Evolutionary conservation across 2,797 vertebrate species (phyloP), one percentile per base, ranked within the genome.

Genomic region (Pipistrellus pygmaeus): DNA sequence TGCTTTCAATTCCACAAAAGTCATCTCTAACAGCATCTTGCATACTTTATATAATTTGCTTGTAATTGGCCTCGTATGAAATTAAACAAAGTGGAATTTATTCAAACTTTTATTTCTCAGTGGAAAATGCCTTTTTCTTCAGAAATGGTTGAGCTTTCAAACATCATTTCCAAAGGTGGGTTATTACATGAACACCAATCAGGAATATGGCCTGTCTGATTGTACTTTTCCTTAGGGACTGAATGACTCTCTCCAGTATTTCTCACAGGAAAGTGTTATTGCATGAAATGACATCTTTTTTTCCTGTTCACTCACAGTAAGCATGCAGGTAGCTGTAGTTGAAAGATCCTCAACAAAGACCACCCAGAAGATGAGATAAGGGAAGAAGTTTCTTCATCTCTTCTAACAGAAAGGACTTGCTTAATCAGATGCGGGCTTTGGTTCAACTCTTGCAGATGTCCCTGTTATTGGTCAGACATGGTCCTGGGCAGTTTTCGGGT

Each of bases 71-170:
- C 72, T 90, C 53, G 87, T 60, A 35, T 94, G 62, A 95, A 88
- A 89, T 84, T 38, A 95, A 86, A 32, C 41, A 94, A 87, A 85
- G 64, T 0, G 78, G 46, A 71, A 85, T 38, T 66, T n/a, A 77
- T 25, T 38, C 2, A 68, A 81, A 85, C 17, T 76, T 90, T 98
- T 98, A 99, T 98, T 99, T 99, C 97, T 99, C 99, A 0, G 99
- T 99, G 87, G 99, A 99, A 98, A 99, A 99, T 55, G 99, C 99
- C 93, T 99, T 99, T 98, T 99, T 99, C 99, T 99, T 99, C 85
- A 99, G 90, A 0, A 99, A 99, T 2, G 99, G 99, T 0, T 99
- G 99, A 6, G 99, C 98, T 97, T 99, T 99, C 99, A 88, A 99
- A 99, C 96, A 99, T 98, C 71, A 99, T 99, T 97, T 99, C 99